Evolutionary conservation across 2,113 vertebrate species (phyloP), one percentile per base, ranked within the genome.

Genomic region (Gopherus flavomarginatus): DNA sequence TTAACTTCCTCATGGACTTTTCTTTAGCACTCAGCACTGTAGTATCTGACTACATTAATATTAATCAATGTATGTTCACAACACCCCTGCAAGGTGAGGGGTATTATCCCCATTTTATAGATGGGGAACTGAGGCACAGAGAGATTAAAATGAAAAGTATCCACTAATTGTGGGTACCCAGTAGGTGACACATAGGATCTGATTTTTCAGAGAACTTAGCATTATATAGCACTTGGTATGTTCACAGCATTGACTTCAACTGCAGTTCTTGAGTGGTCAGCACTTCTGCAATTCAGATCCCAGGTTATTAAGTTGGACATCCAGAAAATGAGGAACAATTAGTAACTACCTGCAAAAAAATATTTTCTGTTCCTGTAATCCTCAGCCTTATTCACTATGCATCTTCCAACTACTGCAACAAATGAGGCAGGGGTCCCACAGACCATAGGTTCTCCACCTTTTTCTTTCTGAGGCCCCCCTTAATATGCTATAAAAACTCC

Each of bases 1-100:
- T 29, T 83, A 0, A 72, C 89, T 89, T 94, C 16, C 85, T 95
- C 38, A 13, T 38, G n/a, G n/a, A 19, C 2, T 85, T 95, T 96
- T 86, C 81, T 91, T 54, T 86, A 24, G 52, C 49, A 62, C 31
- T 62, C 13, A 62, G 13, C 13, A 62, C 29, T 62, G 7, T 69
- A 59, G 6, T 84, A 57, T 57, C 17, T 72, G 69, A 86, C 29
- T 0, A 0, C 8, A 84, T 80, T 80, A 94, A 80, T 27, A 38
- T 88, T 83, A 27, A 87, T 72, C 87, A 92, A 84, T 57, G 90
- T 22, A 80, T 53, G 54, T 92, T 92, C 92, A 90, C 59, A n/a
- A 90, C 12, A 54, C 56, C 78, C 72, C 26, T 47, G 35, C 87
- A 12, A 50, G 0, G 3, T 42, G 42, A 42, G 42, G 42, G 42